Percentiles rank a stretch among this genome's conserved stretches.
phyloP scores from a whole-genome alignment of 2,113 vertebrate species.

The Smithornis capensis region DNA sequence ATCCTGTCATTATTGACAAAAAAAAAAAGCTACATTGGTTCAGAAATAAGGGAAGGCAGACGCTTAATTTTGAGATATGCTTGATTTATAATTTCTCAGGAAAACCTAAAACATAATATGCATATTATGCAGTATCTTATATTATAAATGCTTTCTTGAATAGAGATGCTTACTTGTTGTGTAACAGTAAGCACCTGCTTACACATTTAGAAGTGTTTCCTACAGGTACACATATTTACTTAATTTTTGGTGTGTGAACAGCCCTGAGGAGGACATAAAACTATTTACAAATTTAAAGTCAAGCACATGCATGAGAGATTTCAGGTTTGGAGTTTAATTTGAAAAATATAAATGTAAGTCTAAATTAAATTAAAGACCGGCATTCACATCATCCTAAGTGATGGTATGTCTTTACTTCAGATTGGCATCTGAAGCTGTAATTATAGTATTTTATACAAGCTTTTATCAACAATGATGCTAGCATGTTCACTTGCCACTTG shows the following conservation, averaged over 20 bases:
- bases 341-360: neutral
- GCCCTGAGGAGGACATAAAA: neutral
- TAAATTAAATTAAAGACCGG: neutral
- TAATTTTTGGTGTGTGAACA: neutral
- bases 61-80: slow-evolving; percentile 38
- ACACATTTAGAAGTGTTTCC: neutral
- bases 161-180: neutral
- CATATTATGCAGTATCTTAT: neutral
- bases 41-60: slow-evolving; percentile 3
- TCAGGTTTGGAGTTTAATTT: neutral
- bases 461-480: neutral
- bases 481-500: neutral
- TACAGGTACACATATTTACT: neutral
- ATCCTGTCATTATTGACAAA: slow-evolving; percentile 27
- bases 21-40: neutral
- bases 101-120: neutral
- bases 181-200: slow-evolving; percentile 22
- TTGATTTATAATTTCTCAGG: neutral
- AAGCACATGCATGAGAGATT: neutral
- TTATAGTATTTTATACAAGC: neutral
- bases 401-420: neutral
- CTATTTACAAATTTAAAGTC: neutral
- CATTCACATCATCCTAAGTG: neutral
- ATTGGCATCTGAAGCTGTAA: neutral
- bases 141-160: neutral